phyloP scores from a whole-genome alignment of 2,888 invertebrate species.

The Eretmocerus hayati region DNA sequence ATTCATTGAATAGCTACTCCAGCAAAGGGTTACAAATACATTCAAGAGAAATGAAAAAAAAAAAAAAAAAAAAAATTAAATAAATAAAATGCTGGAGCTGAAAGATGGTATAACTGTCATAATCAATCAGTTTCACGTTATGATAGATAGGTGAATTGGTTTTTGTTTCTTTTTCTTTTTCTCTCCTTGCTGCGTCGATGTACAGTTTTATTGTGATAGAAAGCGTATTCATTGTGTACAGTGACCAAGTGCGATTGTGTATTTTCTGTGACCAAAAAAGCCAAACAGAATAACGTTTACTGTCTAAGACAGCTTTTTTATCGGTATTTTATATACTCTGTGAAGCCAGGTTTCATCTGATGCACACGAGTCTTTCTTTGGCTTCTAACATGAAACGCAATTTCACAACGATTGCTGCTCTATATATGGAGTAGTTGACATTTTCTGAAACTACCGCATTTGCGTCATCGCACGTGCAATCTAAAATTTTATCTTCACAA shows the following conservation, averaged over 20 bases:
- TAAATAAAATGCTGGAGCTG: too few species aligned
- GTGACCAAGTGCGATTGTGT: constrained; percentile 43
- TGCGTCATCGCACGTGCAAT: constrained; percentile 32
- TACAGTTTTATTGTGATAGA: constrained; percentile 24
- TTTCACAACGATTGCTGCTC: constrained; percentile 11
- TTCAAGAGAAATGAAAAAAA: too few species aligned
- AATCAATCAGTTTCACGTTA: too few species aligned
- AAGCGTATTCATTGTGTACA: constrained; percentile 30
- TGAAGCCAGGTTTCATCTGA: too few species aligned
- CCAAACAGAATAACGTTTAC: constrained; percentile 41
- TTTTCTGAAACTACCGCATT: constrained; percentile 26
- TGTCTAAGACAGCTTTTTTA: constrained; percentile 32
- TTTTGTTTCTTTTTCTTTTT: constrained; percentile 9
- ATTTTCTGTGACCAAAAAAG: constrained; percentile 45
- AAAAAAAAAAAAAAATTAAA: too few species aligned
- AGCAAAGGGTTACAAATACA: too few species aligned
- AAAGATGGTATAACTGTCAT: too few species aligned
- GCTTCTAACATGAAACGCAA: constrained; percentile 20
- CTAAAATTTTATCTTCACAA: constrained; percentile 29
- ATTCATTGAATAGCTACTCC: constrained; percentile 21
- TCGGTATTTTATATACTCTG: too few species aligned
- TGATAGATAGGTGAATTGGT: too few species aligned
- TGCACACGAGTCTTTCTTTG: too few species aligned
- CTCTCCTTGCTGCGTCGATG: constrained; percentile 19
- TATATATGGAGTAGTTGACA: constrained; percentile 17